Conservation (phyloP, 2,888 invertebrate genomes). For the Baronia brevicornis region DNA sequence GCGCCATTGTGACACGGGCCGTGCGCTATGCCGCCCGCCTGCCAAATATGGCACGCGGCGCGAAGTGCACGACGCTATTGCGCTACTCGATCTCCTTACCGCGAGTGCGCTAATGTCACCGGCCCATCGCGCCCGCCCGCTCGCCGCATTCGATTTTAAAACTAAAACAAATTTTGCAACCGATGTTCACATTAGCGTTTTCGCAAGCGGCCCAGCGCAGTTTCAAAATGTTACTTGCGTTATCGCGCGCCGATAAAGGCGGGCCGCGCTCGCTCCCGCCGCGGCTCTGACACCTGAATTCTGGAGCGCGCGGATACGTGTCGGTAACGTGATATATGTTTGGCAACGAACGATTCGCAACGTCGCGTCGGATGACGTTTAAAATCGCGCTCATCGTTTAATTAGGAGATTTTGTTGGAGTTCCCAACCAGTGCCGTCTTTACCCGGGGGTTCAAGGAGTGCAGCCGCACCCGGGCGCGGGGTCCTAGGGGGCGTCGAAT, state of each 20-base stretch:
- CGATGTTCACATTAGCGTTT: constrained; percentile 75
- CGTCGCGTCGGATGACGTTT: constrained; percentile 4
- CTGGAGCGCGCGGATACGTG: constrained; percentile 23
- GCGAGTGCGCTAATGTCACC: constrained; percentile 34
- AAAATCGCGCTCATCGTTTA: constrained; percentile 1
- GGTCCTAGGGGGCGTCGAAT: too few species aligned
- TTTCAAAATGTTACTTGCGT: constrained; percentile 73
- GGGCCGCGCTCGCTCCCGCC: constrained; percentile 57
- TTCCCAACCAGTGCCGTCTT: too few species aligned
- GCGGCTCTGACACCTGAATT: constrained; percentile 68
- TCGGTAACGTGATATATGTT: constrained; percentile 12
- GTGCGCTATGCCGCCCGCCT: constrained; percentile 46
- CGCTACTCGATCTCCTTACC: constrained; percentile 58
- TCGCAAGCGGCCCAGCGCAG: constrained; percentile 73
- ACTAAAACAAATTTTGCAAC: constrained; percentile 74
- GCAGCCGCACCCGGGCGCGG: too few species aligned
- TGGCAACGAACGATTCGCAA: constrained; percentile 16
- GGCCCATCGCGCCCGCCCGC: constrained; percentile 24
- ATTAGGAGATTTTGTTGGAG: constrained; percentile 14
- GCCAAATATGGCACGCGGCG: constrained; percentile 56
- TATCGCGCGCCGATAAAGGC: constrained; percentile 71
- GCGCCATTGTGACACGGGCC: constrained; percentile 63
- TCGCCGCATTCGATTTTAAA: constrained; percentile 58
- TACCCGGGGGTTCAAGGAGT: too few species aligned
- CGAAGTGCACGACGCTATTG: constrained; percentile 39